Conservation (phyloP, 1,140 invertebrate genomes). For the Latrodectus geometricus region DNA sequence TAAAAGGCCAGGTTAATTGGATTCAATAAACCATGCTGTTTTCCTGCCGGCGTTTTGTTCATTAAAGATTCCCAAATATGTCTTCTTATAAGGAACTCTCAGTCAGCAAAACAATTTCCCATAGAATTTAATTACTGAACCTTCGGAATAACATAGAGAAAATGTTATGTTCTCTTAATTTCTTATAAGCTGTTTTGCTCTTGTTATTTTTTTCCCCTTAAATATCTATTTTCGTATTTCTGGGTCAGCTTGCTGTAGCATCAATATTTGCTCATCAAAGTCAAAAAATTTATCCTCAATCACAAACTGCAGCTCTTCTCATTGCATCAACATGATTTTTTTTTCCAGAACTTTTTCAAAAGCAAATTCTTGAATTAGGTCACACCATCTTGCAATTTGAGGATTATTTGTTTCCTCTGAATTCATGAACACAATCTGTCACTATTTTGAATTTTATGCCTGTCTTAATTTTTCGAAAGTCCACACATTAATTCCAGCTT, state of each 20-base stretch:
- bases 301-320: not conserved
- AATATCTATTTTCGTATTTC: not conserved
- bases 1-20: too few relatives aligned
- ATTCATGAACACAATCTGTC: too few relatives aligned
- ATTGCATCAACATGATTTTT: constrained; percentile 26
- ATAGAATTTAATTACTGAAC: not conserved
- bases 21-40: too few relatives aligned
- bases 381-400: not conserved
- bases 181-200: not conserved
- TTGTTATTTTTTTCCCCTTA: not conserved
- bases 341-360: not conserved
- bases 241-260: not conserved
- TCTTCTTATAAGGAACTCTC: too few relatives aligned
- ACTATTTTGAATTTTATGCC: too few relatives aligned
- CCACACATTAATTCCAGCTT: too few relatives aligned
- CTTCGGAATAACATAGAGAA: constrained; percentile 11
- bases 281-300: constrained; percentile 1
- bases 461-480: too few relatives aligned
- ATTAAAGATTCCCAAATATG: too few relatives aligned
- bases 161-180: constrained; percentile 13
- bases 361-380: constrained; percentile 9
- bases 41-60: too few relatives aligned
- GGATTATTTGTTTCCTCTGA: not conserved
- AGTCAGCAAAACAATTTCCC: constrained; percentile 17
- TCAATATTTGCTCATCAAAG: not conserved